Conservation (phyloP, 2,888 invertebrate species). For the Phortica okadai region DNA sequence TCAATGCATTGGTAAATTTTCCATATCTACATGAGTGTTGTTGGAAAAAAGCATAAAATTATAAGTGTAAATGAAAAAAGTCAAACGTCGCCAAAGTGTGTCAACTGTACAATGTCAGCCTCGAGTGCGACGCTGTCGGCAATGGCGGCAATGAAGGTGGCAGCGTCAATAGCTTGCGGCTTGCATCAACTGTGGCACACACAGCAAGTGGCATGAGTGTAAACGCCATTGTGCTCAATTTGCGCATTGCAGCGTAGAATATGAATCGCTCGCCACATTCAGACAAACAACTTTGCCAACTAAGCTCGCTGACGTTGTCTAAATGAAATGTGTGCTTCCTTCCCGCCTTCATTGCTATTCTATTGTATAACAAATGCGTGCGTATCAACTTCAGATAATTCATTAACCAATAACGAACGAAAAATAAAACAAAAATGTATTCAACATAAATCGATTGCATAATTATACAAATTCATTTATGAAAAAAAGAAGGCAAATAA, state of each 20-base stretch:
- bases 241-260: slow-evolving; percentile 27
- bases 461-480: slow-evolving; percentile 11
- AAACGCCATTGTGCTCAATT: slow-evolving; percentile 31
- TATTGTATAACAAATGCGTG: neutral
- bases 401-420: neutral
- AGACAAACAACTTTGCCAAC: too few species aligned
- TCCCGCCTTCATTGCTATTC: neutral
- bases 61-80: slow-evolving; percentile 16
- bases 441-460: slow-evolving; percentile 27
- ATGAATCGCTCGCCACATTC: neutral
- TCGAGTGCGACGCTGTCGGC: slow-evolving; percentile 17
- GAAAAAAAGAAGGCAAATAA: neutral
- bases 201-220: slow-evolving; percentile 22
- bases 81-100: slow-evolving; percentile 22
- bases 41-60: slow-evolving; percentile 5
- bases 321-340: neutral
- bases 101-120: slow-evolving; percentile 32
- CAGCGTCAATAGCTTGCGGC: neutral
- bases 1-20: slow-evolving; percentile 6
- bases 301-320: neutral
- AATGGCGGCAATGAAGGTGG: neutral
- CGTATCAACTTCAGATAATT: neutral
- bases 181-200: neutral
- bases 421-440: neutral
- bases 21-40: neutral